These are phyloP conservation scores for Pararge aegeria DNA, from an alignment of 1,140 invertebrate genomes.

Conservation along the genomic window DNA sequence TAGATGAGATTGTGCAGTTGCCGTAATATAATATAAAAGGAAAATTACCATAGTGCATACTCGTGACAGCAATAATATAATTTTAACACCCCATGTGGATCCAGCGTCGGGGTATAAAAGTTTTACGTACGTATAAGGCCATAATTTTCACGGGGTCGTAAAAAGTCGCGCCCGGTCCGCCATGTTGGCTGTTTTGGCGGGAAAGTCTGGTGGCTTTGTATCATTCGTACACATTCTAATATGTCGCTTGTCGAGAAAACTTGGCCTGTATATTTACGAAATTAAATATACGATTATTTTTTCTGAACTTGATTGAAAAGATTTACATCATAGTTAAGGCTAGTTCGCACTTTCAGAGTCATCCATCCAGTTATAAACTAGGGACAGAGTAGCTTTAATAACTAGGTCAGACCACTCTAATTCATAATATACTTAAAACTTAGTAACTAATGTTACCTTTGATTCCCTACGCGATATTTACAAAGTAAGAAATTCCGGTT, in stretches of 20 bases:
- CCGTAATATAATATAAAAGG: background rate
- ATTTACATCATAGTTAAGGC: too few species aligned
- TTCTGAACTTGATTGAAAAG: too few species aligned
- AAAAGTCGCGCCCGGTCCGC: constrained; percentile 48
- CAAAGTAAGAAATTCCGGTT: constrained; percentile 1
- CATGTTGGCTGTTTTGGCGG: constrained; percentile 62
- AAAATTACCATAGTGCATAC: constrained; percentile 6
- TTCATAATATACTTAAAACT: background rate
- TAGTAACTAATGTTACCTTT: background rate
- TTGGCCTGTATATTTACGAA: too few species aligned
- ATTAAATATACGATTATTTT: too few species aligned
- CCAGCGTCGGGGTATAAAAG: constrained; percentile 53
- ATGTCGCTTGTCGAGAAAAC: background rate
- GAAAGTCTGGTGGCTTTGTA: constrained; percentile 39
- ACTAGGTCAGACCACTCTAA: too few species aligned
- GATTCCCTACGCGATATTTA: background rate
- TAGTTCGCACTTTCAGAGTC: too few species aligned
- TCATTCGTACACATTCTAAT: constrained; percentile 4
- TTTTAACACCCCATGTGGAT: constrained; percentile 36
- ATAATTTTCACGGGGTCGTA: constrained; percentile 67
- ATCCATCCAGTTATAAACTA: too few species aligned
- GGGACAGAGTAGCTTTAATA: too few species aligned
- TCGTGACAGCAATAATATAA: constrained; percentile 38
- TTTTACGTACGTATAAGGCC: constrained; percentile 58
- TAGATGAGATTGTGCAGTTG: too few species aligned